phyloP scores from a whole-genome alignment of 2,797 vertebrate species.

The Mycteria americana region DNA sequence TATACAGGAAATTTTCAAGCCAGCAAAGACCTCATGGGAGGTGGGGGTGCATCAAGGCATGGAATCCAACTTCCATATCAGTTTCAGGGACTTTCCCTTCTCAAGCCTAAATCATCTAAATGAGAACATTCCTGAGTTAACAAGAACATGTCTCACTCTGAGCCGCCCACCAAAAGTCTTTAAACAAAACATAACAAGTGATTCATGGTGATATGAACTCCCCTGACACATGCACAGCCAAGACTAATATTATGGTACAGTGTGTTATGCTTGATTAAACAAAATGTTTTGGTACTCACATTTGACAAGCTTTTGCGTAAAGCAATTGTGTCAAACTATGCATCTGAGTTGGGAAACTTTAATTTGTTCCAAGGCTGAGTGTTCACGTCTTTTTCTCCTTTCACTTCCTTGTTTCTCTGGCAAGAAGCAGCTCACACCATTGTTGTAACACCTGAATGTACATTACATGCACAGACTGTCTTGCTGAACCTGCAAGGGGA shows the following conservation, averaged over 20 bases:
- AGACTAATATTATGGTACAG: slow-evolving; percentile 12
- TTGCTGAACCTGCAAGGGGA: not conserved
- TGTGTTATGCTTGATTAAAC: not conserved
- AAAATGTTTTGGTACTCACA: not conserved
- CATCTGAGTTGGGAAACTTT: not conserved
- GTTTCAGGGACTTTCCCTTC: not conserved
- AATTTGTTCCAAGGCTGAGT: not conserved
- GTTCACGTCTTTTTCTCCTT: not conserved
- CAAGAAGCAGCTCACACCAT: not conserved
- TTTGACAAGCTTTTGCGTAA: not conserved
- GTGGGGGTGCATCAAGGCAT: not conserved
- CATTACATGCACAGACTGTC: not conserved
- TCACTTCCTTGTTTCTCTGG: not conserved
- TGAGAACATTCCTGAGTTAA: not conserved
- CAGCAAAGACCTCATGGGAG: not conserved
- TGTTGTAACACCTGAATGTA: not conserved
- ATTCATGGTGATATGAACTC: slow-evolving; percentile 4
- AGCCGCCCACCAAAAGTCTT: not conserved
- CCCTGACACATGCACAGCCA: not conserved
- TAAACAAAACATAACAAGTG: not conserved
- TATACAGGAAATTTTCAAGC: not conserved
- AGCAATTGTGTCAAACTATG: not conserved
- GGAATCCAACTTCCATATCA: not conserved
- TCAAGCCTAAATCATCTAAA: not conserved
- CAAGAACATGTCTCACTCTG: not conserved